Percentiles rank a stretch among this genome's conserved stretches.
phyloP scores from a whole-genome alignment of 2,113 vertebrate species.

The Hydropotes inermis region DNA sequence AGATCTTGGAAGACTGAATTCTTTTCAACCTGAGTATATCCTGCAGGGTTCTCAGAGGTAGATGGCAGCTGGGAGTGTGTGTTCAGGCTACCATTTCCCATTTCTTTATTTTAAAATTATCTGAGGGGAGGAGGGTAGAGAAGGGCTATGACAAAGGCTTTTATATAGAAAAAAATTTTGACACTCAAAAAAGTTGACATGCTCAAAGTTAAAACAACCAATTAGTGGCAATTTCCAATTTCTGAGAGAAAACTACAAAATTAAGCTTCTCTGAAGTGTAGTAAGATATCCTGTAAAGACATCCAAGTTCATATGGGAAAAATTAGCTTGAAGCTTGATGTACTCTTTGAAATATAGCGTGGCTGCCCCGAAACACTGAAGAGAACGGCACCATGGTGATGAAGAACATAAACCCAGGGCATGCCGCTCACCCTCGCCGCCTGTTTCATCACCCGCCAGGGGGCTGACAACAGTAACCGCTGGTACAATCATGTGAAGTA shows the following conservation, averaged over 20 bases:
- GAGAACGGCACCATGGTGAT: not conserved
- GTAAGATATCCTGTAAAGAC: slow-evolving; percentile 52
- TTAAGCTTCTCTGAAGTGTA: slow-evolving; percentile 68
- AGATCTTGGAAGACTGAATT: not conserved
- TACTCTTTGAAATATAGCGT: slow-evolving; percentile 49
- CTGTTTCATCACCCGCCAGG: not conserved
- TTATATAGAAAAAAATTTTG: not conserved
- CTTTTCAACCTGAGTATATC: not conserved
- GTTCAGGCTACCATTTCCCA: not conserved
- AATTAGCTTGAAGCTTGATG: slow-evolving; percentile 52
- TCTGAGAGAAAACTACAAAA: slow-evolving; percentile 65
- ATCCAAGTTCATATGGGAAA: slow-evolving; percentile 63
- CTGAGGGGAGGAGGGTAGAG: not conserved
- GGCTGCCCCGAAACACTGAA: not conserved
- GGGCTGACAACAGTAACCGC: not conserved
- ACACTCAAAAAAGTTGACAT: slow-evolving; percentile 40
- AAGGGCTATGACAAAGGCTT: not conserved
- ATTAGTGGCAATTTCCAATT: slow-evolving; percentile 65
- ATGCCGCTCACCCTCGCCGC: rapidly evolving
- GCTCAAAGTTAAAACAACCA: slow-evolving; percentile 50
- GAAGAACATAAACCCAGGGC: not conserved
- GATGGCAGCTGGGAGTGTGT: not conserved
- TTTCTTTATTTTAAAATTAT: slow-evolving; percentile 35
- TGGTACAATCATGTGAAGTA: not conserved
- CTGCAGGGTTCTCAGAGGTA: not conserved